Base-by-base conservation (phyloP, 2,888 invertebrate species). In the Lamellibrachia columna region DNA sequence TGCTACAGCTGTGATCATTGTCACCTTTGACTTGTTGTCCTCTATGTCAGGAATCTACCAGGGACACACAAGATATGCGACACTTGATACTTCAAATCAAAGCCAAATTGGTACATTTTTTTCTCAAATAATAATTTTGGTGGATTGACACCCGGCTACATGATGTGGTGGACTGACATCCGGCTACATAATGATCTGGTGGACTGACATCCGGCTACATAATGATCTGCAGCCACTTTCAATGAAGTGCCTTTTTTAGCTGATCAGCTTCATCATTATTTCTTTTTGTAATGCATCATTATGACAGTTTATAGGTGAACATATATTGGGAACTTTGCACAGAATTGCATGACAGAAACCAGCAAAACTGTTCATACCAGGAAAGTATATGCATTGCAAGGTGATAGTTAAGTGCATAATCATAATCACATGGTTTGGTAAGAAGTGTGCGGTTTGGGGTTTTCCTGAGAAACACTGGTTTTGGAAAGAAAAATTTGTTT, bases 1-100 rank as follows among this genome's bases (percentile, higher is more conserved):
- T 11, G 95, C 95, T 28, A 96, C 95, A 53, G 95, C 96, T 93
- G 95, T 96, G 90, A 96, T 96, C 90, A 96, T 95, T 7, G 96
- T 96, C 52, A 96, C 95, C 92, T 96, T 96, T 40, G 91, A 52
- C 92, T 92, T 92, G 52, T 11, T 90, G 90, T 91, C 91, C 0
- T 91, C 91, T 3, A 22, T 40, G 91, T 91, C 91, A 75, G 75
- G 75, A 75, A 75, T 15, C 75, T 75, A 75, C 75, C 15, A 4
- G 60, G 11, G 60, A 15, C 60, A 60, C 60, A 15, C 22, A 15
- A 4, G 60, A 11, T 60, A 4, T 4, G 15, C 60, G 22, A 60
- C 40, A 40, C 0, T 40, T 40, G 40, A 40, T 40, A 40, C 40
- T 40, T 60, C 22, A 75, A 11, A 75, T 15, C 3, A 3, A 22